Evolutionary conservation across 2,113 vertebrate species (phyloP), one percentile per base, ranked within the genome.

Genomic region (Amphilophus citrinellus): DNA sequence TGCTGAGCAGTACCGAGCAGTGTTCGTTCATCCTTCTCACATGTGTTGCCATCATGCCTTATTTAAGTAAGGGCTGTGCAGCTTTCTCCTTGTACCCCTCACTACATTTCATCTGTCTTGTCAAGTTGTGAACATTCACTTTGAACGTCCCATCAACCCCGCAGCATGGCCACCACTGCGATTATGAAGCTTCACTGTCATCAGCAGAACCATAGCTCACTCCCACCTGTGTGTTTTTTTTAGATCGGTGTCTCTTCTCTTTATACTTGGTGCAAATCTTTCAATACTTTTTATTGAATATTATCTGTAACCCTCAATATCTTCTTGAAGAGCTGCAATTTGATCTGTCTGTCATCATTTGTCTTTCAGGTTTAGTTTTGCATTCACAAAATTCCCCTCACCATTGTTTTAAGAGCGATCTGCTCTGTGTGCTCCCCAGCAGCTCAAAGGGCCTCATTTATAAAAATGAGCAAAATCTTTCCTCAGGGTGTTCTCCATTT

Each of bases 31-130:
- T 56, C 47, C 7, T 30, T 73, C 47, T 73, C 68, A 56, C 68
- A 80, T 90, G 20, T 90, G 86, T 91, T 93, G 88, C 82, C 18
- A 24, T 59, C 89, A 90, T 87, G 86, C 79, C 90, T 93, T 88
- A 78, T 90, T 82, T 81, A 44, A 87, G 44, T 81, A 84, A 91
- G 92, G 92, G 92, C 94, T 94, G 92, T 83, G 90, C 93, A 93
- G 89, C 92, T 93, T 94, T 90, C 87, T 89, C 73, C 71, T 62
- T 68, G 62, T 77, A 50, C 73, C 27, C 77, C 61, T 87, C 66
- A 30, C 60, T 66, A 50, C 82, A 62, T 73, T 77, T 76, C 62
- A 82, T 57, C 10, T 7, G 62, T 73, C 68, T 73, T 6, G 10
- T 32, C 47, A 35, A 53, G 47, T 73, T 17, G 6, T 73, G 68